A percentile compares a stretch with the other conserved stretches of the same genome.
These are phyloP conservation scores for Cinara cedri DNA, from an alignment of 2,888 invertebrate genomes.

Conservation along the genomic window DNA sequence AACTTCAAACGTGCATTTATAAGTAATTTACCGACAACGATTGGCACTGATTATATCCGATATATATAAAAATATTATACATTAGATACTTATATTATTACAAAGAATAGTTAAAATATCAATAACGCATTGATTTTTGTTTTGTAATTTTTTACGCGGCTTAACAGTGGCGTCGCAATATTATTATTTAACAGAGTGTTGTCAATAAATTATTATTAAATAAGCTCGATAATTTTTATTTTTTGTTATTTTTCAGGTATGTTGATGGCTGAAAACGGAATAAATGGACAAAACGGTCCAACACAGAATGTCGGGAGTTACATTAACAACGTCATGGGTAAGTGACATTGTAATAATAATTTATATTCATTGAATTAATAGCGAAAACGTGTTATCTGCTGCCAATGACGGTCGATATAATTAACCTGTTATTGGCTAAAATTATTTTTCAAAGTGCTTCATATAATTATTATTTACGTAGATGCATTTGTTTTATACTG, in stretches of 20 bases:
- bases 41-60: background rate
- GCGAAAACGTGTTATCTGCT: no score
- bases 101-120: no score
- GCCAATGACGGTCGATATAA: no score
- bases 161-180: background rate
- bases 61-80: background rate
- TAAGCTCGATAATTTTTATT: slow-evolving; percentile 8
- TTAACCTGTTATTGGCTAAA: no score
- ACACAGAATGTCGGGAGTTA: slow-evolving; percentile 34
- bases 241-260: slow-evolving; percentile 41
- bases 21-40: background rate
- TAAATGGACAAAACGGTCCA: slow-evolving; percentile 43
- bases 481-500: no score
- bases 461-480: no score
- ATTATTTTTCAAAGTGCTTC: no score
- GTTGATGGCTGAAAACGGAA: slow-evolving; percentile 46
- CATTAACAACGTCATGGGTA: slow-evolving; percentile 49
- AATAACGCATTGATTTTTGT: slow-evolving; percentile 35
- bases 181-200: background rate
- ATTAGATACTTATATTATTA: background rate
- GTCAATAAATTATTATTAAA: background rate
- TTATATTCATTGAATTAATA: no score
- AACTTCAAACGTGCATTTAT: background rate
- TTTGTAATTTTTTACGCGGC: slow-evolving; percentile 10
- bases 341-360: slow-evolving; percentile 6